Evolutionary conservation across 2,888 invertebrate genomes (phyloP).

Genomic region (Pegoplata infirma): DNA sequence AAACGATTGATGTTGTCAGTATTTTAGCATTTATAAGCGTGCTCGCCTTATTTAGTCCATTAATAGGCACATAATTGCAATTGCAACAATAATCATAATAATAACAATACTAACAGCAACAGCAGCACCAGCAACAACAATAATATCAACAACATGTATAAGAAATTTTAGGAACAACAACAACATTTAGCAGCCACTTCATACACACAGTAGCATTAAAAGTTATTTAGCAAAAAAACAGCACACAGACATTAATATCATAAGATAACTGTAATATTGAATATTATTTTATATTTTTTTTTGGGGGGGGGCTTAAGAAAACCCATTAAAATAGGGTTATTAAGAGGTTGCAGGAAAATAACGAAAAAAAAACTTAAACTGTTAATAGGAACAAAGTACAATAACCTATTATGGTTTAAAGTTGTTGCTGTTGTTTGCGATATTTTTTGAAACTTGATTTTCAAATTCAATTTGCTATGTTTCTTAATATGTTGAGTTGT

Average conservation of each 20-base stretch:
- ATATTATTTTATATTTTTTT: slow-evolving; percentile 16
- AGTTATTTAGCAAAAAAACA: slow-evolving; percentile 66
- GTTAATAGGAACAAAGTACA: slow-evolving; percentile 21
- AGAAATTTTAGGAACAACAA: slow-evolving; percentile 26
- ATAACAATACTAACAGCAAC: slow-evolving; percentile 49
- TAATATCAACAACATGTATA: slow-evolving; percentile 51
- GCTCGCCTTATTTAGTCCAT: slow-evolving; percentile 65
- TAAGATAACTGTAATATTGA: slow-evolving; percentile 61
- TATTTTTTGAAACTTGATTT: background rate
- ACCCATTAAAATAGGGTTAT: slow-evolving; percentile 42
- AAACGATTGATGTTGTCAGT: slow-evolving; percentile 65
- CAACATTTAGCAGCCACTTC: slow-evolving; percentile 10
- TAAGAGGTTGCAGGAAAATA: no score
- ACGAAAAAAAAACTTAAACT: slow-evolving; percentile 24
- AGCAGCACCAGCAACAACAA: slow-evolving; percentile 22
- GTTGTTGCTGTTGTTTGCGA: no score
- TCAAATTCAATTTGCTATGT: background rate
- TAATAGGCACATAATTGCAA: slow-evolving; percentile 67
- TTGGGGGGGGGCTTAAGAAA: slow-evolving; percentile 5
- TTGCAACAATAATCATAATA: slow-evolving; percentile 54
- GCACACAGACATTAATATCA: slow-evolving; percentile 73
- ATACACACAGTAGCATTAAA: slow-evolving; percentile 53
- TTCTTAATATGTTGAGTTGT: background rate
- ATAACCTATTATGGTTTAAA: background rate
- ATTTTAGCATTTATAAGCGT: slow-evolving; percentile 63